Percentiles rank a stretch among this genome's conserved stretches.
Evolutionary conservation across 1,140 invertebrate genomes (phyloP).

Genomic region (Sesamia nonagrioides): DNA sequence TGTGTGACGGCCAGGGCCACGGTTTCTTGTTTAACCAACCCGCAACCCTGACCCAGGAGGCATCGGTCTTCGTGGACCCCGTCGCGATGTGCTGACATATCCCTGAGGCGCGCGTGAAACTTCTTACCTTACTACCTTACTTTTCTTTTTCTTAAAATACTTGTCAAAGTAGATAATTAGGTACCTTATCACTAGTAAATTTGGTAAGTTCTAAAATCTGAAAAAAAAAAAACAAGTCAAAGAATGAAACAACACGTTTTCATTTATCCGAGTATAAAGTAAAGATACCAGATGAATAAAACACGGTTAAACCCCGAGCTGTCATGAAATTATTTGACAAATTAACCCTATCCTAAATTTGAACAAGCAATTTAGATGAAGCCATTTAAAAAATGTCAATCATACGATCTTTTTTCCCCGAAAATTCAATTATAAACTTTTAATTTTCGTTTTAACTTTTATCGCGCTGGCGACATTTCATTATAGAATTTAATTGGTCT

Average conservation of each 20-base stretch:
- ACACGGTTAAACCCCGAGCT: neutral
- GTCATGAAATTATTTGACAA: slow-evolving; percentile 19
- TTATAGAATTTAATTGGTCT: neutral
- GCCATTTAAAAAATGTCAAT: neutral
- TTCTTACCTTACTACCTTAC: too few species aligned
- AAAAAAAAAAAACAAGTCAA: neutral
- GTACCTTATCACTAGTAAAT: too few species aligned
- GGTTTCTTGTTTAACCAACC: too few species aligned
- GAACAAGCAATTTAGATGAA: slow-evolving; percentile 6
- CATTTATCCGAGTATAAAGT: neutral
- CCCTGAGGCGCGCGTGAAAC: too few species aligned
- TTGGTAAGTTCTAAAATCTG: too few species aligned
- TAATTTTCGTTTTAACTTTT: slow-evolving; percentile 1
- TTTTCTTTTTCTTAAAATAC: too few species aligned
- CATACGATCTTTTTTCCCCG: neutral
- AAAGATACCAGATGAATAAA: neutral
- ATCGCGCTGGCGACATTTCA: slow-evolving; percentile 1
- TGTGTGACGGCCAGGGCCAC: too few species aligned
- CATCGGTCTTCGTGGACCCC: too few species aligned
- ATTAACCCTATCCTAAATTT: slow-evolving; percentile 4
- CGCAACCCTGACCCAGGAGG: too few species aligned
- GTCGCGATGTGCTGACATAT: too few species aligned
- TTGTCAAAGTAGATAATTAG: too few species aligned
- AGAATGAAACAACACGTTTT: neutral
- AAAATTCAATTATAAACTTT: slow-evolving; percentile 32